Conservation (phyloP, 2,888 invertebrate genomes). For the Myathropa florea region DNA sequence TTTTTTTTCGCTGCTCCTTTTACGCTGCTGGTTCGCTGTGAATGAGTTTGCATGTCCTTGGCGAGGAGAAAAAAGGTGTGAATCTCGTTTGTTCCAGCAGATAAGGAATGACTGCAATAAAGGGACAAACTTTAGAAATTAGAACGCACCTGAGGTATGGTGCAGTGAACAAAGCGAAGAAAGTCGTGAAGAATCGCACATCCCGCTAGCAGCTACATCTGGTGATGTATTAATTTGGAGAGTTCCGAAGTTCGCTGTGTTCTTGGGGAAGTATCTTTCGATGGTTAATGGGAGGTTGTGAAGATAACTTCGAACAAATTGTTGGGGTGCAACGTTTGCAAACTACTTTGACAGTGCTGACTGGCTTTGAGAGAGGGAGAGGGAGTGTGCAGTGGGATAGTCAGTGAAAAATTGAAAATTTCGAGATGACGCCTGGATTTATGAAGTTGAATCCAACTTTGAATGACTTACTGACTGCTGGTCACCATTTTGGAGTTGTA, state of each 20-base stretch:
- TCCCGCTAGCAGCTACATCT: neutral
- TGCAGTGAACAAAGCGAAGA: neutral
- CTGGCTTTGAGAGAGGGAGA: no score
- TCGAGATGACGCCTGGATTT: no score
- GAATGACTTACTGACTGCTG: no score
- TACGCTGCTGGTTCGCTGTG: neutral
- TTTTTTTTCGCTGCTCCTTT: neutral
- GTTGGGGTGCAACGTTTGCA: no score
- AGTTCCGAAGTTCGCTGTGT: neutral
- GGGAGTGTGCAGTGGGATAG: no score
- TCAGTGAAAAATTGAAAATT: no score
- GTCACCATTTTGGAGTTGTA: no score
- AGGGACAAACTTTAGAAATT: slow-evolving; percentile 29
- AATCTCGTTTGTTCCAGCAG: slow-evolving; percentile 16
- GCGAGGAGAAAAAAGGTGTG: slow-evolving; percentile 16
- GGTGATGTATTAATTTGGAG: neutral
- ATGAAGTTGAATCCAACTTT: no score
- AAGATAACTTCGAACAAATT: neutral
- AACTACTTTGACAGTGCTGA: no score
- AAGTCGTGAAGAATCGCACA: neutral
- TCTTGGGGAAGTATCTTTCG: neutral
- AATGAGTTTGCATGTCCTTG: neutral
- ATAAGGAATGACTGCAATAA: slow-evolving; percentile 36
- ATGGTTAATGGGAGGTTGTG: neutral
- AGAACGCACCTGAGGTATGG: slow-evolving; percentile 33